A percentile compares a stretch with the other conserved stretches of the same genome.
These are phyloP conservation scores for Indri indri DNA, from an alignment of 2,113 vertebrate genomes.

Conservation along the genomic window DNA sequence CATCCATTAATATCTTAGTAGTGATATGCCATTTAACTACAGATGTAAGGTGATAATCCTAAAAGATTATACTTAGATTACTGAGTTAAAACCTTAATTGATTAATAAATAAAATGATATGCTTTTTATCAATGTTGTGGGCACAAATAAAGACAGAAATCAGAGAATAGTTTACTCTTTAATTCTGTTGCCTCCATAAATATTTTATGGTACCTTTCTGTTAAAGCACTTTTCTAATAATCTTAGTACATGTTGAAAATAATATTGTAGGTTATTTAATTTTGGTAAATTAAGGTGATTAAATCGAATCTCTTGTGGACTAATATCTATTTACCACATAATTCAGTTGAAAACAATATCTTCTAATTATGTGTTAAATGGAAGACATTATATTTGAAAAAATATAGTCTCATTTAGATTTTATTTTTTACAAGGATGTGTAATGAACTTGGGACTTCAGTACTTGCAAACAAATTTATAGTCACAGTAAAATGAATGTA, in stretches of 20 bases:
- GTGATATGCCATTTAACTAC: background rate
- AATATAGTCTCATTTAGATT: background rate
- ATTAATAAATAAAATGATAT: background rate
- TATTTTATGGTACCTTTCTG: background rate
- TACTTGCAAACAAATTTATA: background rate
- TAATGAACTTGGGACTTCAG: background rate
- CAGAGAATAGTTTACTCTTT: background rate
- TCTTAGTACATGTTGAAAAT: background rate
- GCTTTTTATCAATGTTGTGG: background rate
- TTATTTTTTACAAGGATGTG: background rate
- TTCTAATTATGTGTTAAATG: background rate
- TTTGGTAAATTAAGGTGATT: background rate
- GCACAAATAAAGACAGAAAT: background rate
- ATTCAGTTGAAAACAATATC: background rate
- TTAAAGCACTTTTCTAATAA: slow-evolving; percentile 17
- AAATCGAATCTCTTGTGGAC: background rate
- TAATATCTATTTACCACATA: background rate
- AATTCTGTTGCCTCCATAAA: background rate
- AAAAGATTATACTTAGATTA: background rate
- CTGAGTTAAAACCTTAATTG: background rate
- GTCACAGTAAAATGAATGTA: background rate
- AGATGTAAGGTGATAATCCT: background rate
- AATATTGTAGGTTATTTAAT: background rate
- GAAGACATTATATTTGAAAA: background rate
- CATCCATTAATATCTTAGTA: background rate